phyloP scores from a whole-genome alignment of 1,140 invertebrate genomes.

The Drosophila takahashii region DNA sequence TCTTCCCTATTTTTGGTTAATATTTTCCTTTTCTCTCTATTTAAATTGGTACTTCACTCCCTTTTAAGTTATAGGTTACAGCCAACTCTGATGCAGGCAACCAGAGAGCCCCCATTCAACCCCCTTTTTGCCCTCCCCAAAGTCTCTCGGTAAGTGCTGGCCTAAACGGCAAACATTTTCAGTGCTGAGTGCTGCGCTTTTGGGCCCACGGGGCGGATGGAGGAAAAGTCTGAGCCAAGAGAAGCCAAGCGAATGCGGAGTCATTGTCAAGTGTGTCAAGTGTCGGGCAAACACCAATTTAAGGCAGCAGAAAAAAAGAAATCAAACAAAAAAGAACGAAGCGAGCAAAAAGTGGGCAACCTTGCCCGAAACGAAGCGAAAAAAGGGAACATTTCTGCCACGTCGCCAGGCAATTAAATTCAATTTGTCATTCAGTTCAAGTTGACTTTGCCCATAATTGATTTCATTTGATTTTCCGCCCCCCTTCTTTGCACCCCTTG shows the following conservation, averaged over 20 bases:
- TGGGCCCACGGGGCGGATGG: constrained; percentile 30
- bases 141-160: constrained; percentile 35
- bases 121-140: background rate
- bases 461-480: constrained; percentile 66
- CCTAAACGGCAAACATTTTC: constrained; percentile 70
- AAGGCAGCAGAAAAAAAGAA: constrained; percentile 28
- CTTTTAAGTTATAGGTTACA: background rate
- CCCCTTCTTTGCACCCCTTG: background rate
- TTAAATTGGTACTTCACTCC: background rate
- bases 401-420: constrained; percentile 69
- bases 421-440: constrained; percentile 66
- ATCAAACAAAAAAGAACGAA: background rate
- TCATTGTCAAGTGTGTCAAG: constrained; percentile 69
- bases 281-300: constrained; percentile 68
- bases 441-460: constrained; percentile 74
- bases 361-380: constrained; percentile 23
- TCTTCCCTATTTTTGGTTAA: background rate
- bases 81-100: constrained; percentile 18
- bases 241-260: constrained; percentile 53
- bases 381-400: constrained; percentile 36
- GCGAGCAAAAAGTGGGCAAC: constrained; percentile 20
- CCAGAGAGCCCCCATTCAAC: constrained; percentile 13
- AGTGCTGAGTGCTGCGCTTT: constrained; percentile 63
- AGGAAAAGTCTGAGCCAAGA: constrained; percentile 24
- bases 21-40: background rate